A percentile compares a stretch with the other conserved stretches of the same genome.
Conservation (phyloP, 2,888 invertebrate genomes). For the Megalurothrips usitatus region DNA sequence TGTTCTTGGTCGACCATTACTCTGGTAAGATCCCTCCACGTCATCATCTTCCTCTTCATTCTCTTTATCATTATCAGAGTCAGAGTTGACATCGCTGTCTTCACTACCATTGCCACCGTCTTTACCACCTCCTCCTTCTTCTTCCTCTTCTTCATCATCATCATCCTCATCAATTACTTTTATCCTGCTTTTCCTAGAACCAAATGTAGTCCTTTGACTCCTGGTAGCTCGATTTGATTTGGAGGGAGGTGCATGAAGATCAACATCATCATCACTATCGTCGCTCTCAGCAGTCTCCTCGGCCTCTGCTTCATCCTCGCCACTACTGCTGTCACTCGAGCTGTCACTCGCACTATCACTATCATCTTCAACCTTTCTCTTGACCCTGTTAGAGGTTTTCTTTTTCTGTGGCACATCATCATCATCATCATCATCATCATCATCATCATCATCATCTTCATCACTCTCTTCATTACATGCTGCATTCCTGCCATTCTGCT, state of each 20-base stretch:
- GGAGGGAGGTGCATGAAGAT: neutral
- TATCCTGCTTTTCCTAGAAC: neutral
- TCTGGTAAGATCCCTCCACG: conserved; percentile 29
- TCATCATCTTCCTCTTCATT: conserved; percentile 39
- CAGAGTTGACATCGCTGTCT: conserved; percentile 32
- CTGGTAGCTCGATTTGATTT: conserved; percentile 34
- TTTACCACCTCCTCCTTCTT: conserved; percentile 39
- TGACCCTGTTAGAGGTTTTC: conserved; percentile 16
- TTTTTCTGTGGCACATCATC: conserved; percentile 38
- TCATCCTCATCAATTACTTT: conserved; percentile 38
- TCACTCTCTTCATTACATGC: conserved; percentile 45
- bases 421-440: conserved; percentile 38
- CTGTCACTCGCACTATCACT: conserved; percentile 43
- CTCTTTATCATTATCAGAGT: conserved; percentile 31
- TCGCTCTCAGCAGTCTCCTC: conserved; percentile 42
- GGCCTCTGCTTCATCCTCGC: conserved; percentile 42
- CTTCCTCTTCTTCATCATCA: conserved; percentile 40
- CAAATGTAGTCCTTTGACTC: conserved; percentile 39
- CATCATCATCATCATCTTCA: conserved; percentile 39
- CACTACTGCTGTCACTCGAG: conserved; percentile 38
- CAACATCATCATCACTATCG: conserved; percentile 25
- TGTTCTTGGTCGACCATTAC: neutral
- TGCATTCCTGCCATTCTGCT: conserved; percentile 38
- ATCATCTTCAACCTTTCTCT: conserved; percentile 37
- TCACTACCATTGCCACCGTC: conserved; percentile 36